Conservation (phyloP, 30 jellyfish, hydroid and myxozoan species). For the Aurelia aurita complex sp. Pacific region DNA sequence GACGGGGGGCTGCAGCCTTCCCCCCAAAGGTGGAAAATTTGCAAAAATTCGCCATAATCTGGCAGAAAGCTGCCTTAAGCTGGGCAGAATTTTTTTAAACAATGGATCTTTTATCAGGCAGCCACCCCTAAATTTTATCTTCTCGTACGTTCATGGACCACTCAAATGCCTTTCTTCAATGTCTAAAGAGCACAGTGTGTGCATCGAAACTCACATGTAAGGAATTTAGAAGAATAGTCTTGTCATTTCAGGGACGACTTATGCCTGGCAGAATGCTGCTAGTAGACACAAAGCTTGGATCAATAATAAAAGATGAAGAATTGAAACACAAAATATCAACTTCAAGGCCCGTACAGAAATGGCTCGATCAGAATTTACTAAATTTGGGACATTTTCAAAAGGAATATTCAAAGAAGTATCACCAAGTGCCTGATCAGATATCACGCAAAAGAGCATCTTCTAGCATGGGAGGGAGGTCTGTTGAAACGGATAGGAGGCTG, state of each 20-base stretch:
- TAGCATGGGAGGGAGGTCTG: conserved; percentile 77
- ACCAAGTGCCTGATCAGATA: conserved; percentile 55
- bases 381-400: conserved; percentile 50
- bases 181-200: too few species aligned
- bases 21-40: too few species aligned
- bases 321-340: conserved; percentile 56
- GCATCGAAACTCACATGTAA: too few species aligned
- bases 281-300: conserved; percentile 71
- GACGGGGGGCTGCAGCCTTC: too few species aligned
- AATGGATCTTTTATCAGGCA: too few species aligned
- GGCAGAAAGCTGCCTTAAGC: too few species aligned
- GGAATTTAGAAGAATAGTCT: too few species aligned
- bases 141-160: too few species aligned
- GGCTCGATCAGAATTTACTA: conserved; percentile 56
- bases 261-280: conserved; percentile 78
- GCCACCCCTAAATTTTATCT: too few species aligned
- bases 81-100: too few species aligned
- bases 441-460: conserved; percentile 43
- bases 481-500: conserved; percentile 73
- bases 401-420: conserved; percentile 44
- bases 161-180: too few species aligned
- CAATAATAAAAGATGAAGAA: conserved; percentile 70
- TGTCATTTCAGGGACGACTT: conserved; percentile 47
- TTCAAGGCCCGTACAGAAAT: conserved; percentile 30
- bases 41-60: too few species aligned